These are phyloP conservation scores for Cosmia pyralina DNA, from an alignment of 2,888 invertebrate species.

Conservation along the genomic window DNA sequence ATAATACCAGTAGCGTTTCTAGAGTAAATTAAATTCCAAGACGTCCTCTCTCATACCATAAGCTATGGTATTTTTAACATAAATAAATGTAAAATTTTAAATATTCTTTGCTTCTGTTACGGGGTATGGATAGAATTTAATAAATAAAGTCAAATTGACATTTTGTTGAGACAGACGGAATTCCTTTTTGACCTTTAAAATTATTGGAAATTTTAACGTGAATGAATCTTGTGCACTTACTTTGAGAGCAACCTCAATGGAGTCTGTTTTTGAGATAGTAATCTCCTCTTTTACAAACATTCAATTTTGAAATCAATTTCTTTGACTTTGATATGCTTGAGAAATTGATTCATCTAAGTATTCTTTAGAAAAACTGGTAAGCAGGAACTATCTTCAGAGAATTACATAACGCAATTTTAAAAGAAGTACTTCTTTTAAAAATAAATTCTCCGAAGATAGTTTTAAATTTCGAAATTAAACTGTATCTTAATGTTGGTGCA, in stretches of 20 bases:
- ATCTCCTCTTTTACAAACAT: slow-evolving; percentile 8
- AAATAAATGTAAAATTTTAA: slow-evolving; percentile 64
- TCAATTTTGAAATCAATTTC: slow-evolving; percentile 12
- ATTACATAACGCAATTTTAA: too few species aligned
- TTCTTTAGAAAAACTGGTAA: background rate
- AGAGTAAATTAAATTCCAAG: slow-evolving; percentile 82
- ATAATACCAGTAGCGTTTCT: slow-evolving; percentile 53
- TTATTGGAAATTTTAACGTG: slow-evolving; percentile 43
- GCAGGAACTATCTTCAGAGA: too few species aligned
- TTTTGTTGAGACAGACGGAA: slow-evolving; percentile 60
- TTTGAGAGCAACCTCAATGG: slow-evolving; percentile 9
- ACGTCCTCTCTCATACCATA: slow-evolving; percentile 68
- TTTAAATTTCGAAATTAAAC: background rate
- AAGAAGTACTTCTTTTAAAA: background rate
- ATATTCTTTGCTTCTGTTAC: slow-evolving; percentile 60
- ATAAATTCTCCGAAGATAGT: background rate
- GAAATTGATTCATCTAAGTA: background rate
- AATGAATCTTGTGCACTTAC: slow-evolving; percentile 21
- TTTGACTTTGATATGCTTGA: background rate
- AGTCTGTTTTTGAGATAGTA: slow-evolving; percentile 10
- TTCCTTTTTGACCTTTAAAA: slow-evolving; percentile 59
- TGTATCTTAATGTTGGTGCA: background rate
- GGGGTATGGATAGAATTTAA: slow-evolving; percentile 67
- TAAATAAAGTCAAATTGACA: slow-evolving; percentile 64
- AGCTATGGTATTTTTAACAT: slow-evolving; percentile 69